Evolutionary conservation across 2,113 vertebrate genomes (phyloP), one percentile per base, ranked within the genome.

Genomic region (Neolamprologus ventralis): DNA sequence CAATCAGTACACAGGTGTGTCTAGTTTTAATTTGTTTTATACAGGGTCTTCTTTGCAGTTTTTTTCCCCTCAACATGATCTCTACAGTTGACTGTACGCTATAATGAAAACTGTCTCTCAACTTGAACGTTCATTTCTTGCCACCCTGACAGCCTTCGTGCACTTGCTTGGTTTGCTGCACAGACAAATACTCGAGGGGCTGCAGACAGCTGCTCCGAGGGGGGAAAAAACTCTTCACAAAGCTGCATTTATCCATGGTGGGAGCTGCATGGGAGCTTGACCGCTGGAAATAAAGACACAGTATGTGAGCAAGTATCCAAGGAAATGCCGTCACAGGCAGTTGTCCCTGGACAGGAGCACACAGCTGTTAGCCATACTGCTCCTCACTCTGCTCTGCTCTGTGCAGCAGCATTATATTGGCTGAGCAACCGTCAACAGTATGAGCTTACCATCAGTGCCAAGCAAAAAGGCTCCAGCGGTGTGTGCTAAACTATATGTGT

Each of bases 161-260:
- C 87, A 92, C 94, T 95, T 93, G 92, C 84, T 87, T 17, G 84
- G 91, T 87, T 89, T 88, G 90, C 86, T 81, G 83, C 87, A 87
- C 89, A 78, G 75, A 79, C 17, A 75, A 91, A 87, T 53, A 92
- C 84, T 88, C 75, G 55, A 90, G 90, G 84, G 93, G 85, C 87
- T 91, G 92, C 63, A 87, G 94, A 95, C 95, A 95, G 94, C 94
- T 95, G 93, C 93, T 91, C 84, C 1, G 83, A 89, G 90, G 89
- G 91, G 91, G 88, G 71, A 82, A 94, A 93, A 93, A 94, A 60
- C 79, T 65, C 84, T 65, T 85, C 87, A 96, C 95, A 96, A 96
- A 95, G 96, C 95, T 82, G 95, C 94, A 94, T 96, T 96, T 94
- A 96, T 96, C 91, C 93, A 80, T n/a, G 88, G 85, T 81, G 92